Evolutionary conservation across 1,140 invertebrate genomes (phyloP).

Genomic region (Drosophila varians): DNA sequence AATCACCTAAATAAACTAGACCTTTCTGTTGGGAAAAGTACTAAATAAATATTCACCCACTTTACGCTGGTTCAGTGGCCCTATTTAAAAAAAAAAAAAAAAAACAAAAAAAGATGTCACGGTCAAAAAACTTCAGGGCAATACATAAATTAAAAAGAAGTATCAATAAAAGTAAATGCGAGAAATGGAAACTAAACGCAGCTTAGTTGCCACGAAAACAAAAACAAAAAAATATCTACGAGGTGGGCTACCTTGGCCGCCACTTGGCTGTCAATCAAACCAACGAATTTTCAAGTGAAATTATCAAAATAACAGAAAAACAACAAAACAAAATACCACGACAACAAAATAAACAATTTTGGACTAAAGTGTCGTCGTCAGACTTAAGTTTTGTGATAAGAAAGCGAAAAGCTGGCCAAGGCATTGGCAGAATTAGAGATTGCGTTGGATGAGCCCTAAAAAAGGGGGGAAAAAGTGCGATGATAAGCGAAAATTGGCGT

Average conservation of each 20-base stretch:
- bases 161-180: constrained; percentile 30
- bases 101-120: constrained; percentile 69
- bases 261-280: constrained; percentile 61
- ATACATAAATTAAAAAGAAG: constrained; percentile 64
- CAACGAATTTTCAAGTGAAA: constrained; percentile 48
- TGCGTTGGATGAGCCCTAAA: not conserved
- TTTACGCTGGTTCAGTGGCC: constrained; percentile 52
- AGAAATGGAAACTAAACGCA: constrained; percentile 41
- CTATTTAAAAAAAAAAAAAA: not conserved
- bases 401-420: constrained; percentile 48
- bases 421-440: constrained; percentile 49
- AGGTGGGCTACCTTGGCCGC: constrained; percentile 56
- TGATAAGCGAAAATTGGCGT: constrained; percentile 41
- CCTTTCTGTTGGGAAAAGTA: too few species aligned
- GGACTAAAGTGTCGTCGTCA: constrained; percentile 35
- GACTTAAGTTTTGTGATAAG: constrained; percentile 44
- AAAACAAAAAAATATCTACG: constrained; percentile 18
- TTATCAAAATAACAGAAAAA: constrained; percentile 46
- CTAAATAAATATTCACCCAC: not conserved
- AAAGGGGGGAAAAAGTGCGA: too few species aligned
- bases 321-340: constrained; percentile 5
- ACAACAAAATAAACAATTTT: constrained; percentile 3
- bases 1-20: not conserved
- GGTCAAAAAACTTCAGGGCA: constrained; percentile 66
- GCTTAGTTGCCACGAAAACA: not conserved